Conservation (phyloP, 2,888 invertebrate genomes). For the Sphinx pinastri region DNA sequence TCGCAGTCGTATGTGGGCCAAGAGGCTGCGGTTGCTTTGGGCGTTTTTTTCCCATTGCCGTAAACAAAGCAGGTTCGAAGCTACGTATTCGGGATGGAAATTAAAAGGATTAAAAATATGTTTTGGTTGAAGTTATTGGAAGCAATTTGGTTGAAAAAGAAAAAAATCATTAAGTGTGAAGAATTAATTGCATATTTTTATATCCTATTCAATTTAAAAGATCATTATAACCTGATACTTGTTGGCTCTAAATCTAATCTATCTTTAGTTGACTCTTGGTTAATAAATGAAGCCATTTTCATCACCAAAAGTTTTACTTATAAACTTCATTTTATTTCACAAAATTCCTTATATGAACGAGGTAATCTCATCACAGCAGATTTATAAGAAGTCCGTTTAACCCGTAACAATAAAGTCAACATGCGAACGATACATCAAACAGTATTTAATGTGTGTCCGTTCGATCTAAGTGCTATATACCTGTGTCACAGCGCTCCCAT, state of each 20-base stretch:
- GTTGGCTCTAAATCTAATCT: too few species aligned
- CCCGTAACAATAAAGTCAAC: constrained; percentile 21
- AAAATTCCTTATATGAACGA: too few species aligned
- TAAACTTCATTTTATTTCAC: too few species aligned
- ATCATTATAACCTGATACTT: too few species aligned
- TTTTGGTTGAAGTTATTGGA: background rate
- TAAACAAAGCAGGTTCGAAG: constrained; percentile 40
- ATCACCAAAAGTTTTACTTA: too few species aligned
- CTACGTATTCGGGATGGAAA: background rate
- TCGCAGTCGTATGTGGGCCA: constrained; percentile 76
- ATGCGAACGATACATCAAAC: constrained; percentile 9
- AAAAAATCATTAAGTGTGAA: too few species aligned
- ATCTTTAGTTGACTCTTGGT: too few species aligned
- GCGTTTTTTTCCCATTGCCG: constrained; percentile 37
- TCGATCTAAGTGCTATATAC: constrained; percentile 33
- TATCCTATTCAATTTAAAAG: too few species aligned
- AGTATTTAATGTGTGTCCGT: constrained; percentile 14
- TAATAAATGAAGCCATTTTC: too few species aligned
- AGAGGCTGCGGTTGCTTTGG: constrained; percentile 71
- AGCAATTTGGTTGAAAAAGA: background rate
- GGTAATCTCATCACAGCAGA: too few species aligned
- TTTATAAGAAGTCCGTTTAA: background rate
- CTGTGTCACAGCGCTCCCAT: constrained; percentile 53
- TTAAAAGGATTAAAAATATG: too few species aligned
- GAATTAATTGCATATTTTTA: too few species aligned